phyloP scores from a whole-genome alignment of 2,888 invertebrate species.

The Deilephila porcellus region DNA sequence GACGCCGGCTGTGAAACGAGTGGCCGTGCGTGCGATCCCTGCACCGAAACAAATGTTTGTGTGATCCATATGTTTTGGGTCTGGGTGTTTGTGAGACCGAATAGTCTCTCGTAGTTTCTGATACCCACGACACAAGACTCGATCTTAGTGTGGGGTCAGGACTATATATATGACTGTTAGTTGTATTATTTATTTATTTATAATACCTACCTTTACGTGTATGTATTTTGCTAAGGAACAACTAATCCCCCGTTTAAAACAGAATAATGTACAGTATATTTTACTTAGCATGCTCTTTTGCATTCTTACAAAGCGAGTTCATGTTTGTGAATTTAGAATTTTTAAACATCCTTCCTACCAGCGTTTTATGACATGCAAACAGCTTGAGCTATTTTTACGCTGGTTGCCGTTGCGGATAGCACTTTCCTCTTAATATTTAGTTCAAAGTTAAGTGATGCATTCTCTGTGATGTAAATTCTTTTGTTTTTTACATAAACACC shows the following conservation, averaged over 20 bases:
- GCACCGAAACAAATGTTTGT: too few relatives aligned
- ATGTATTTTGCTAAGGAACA: too few relatives aligned
- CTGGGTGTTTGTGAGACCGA: too few relatives aligned
- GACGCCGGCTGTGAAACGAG: too few relatives aligned
- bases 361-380: not conserved
- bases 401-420: constrained; percentile 6
- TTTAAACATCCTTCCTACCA: constrained; percentile 17
- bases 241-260: not conserved
- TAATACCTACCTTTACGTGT: too few relatives aligned
- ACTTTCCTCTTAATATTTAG: not conserved
- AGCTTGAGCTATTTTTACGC: constrained; percentile 13
- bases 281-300: not conserved
- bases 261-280: not conserved
- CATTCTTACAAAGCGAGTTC: constrained; percentile 13
- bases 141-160: too few relatives aligned
- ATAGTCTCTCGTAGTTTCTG: too few relatives aligned
- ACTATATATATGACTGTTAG: too few relatives aligned
- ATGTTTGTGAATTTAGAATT: constrained; percentile 6
- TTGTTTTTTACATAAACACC: not conserved
- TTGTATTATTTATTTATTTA: too few relatives aligned
- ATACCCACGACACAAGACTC: too few relatives aligned
- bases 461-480: not conserved
- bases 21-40: too few relatives aligned
- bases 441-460: not conserved
- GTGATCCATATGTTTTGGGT: too few relatives aligned